Percentiles rank a stretch among this genome's conserved stretches.
phyloP scores from a whole-genome alignment of 2,888 invertebrate genomes.

The Leucophenga montana region DNA sequence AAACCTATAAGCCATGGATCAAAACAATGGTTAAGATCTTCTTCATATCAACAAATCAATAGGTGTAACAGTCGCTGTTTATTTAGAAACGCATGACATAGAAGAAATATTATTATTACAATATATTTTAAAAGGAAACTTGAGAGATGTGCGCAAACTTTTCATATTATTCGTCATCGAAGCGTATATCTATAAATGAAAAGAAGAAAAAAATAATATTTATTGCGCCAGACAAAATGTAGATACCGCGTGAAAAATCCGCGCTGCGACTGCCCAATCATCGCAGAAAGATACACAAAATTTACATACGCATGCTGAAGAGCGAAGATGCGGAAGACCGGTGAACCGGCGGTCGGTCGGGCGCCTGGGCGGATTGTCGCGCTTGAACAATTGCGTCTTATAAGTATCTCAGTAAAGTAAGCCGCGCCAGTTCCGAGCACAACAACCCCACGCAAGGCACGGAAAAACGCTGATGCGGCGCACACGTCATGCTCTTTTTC shows the following conservation, averaged over 20 bases:
- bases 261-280: not conserved
- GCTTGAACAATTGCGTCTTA: constrained; percentile 37
- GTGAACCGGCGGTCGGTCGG: not conserved
- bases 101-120: not conserved
- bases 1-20: no score
- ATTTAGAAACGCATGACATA: constrained; percentile 39
- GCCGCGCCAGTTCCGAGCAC: not conserved
- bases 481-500: constrained; percentile 39
- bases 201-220: constrained; percentile 23
- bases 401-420: not conserved
- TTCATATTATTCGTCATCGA: constrained; percentile 38
- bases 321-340: constrained; percentile 2
- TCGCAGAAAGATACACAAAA: constrained; percentile 1
- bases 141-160: constrained; percentile 30
- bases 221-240: constrained; percentile 2
- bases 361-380: constrained; percentile 27
- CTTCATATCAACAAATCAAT: no score
- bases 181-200: constrained; percentile 30
- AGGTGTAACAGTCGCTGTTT: constrained; percentile 2
- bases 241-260: no score
- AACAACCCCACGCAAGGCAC: constrained; percentile 8
- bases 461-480: constrained; percentile 46
- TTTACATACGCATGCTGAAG: constrained; percentile 19
- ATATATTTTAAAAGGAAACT: constrained; percentile 5
- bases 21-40: no score